Percentiles rank a stretch among this genome's conserved stretches.
These are phyloP conservation scores for Torymus auratus DNA, from an alignment of 2,888 invertebrate species.

Conservation along the genomic window DNA sequence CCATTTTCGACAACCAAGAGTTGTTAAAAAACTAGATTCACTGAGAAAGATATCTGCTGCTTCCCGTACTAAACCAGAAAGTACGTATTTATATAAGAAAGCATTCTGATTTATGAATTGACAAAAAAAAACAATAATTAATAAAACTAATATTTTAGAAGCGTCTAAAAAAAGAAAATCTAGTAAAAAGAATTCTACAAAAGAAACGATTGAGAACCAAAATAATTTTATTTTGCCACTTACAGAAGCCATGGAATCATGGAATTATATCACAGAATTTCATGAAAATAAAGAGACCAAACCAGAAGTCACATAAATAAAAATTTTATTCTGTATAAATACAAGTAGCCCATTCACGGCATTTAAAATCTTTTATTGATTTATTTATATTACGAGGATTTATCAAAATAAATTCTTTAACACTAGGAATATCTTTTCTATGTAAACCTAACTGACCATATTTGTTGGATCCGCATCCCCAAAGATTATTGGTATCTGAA, in stretches of 20 bases:
- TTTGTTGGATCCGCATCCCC: conserved; percentile 89
- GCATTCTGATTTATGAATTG: too few relatives aligned
- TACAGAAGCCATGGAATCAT: conserved; percentile 46
- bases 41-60: neutral
- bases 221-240: conserved; percentile 43
- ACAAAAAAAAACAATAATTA: too few relatives aligned
- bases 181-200: neutral
- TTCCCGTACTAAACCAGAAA: conserved; percentile 10
- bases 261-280: neutral
- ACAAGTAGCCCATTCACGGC: conserved; percentile 73
- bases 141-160: conserved; percentile 20
- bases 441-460: conserved; percentile 85
- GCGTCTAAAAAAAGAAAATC: conserved; percentile 24
- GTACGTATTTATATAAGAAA: conserved; percentile 13
- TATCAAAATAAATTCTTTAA: conserved; percentile 66
- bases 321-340: conserved; percentile 64
- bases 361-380: conserved; percentile 69
- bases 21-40: conserved; percentile 52
- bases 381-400: conserved; percentile 57
- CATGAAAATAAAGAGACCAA: neutral
- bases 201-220: conserved; percentile 17
- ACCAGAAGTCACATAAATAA: conserved; percentile 1
- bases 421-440: conserved; percentile 54
- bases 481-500: conserved; percentile 81
- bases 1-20: conserved; percentile 61